A percentile compares a stretch with the other conserved stretches of the same genome.
Evolutionary conservation across 2,113 vertebrate genomes (phyloP).

Genomic region (Cyanoliseus patagonus): DNA sequence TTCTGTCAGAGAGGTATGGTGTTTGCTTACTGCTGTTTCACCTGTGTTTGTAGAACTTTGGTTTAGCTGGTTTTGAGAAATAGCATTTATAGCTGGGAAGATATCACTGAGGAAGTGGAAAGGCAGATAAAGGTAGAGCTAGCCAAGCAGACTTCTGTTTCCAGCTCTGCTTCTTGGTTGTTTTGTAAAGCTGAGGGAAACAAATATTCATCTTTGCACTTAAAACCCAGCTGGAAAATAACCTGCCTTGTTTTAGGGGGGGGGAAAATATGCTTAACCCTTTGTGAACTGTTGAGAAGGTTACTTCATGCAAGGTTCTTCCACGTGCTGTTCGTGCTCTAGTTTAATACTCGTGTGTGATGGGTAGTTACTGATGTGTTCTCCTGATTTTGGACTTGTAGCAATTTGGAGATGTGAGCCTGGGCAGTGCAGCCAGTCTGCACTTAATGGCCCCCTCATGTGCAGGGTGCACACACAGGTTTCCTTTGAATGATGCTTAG

Average conservation of each 20-base stretch:
- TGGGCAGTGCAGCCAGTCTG: not conserved
- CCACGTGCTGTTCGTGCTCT: rapidly evolving
- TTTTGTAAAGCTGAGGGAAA: not conserved
- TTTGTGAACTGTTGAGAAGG: not conserved
- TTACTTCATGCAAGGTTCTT: rapidly evolving
- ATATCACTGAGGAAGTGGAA: not conserved
- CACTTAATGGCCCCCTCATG: not conserved
- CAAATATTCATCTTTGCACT: not conserved
- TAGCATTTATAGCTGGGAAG: not conserved
- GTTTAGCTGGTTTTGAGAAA: not conserved
- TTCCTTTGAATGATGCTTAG: not conserved
- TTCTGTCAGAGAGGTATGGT: not conserved
- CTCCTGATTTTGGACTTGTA: not conserved
- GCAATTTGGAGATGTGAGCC: not conserved
- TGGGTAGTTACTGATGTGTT: not conserved
- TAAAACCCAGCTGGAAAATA: not conserved
- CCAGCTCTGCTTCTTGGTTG: not conserved
- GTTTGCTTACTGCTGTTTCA: not conserved
- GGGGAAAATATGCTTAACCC: rapidly evolving
- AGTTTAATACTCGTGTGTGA: not conserved
- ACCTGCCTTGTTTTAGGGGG: not conserved
- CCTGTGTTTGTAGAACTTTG: not conserved
- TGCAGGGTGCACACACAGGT: not conserved
- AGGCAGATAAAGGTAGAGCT: not conserved
- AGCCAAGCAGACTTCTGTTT: not conserved